A percentile compares a stretch with the other conserved stretches of the same genome.
Conservation (phyloP, 1,140 invertebrate species). For the Platyura marginata region DNA sequence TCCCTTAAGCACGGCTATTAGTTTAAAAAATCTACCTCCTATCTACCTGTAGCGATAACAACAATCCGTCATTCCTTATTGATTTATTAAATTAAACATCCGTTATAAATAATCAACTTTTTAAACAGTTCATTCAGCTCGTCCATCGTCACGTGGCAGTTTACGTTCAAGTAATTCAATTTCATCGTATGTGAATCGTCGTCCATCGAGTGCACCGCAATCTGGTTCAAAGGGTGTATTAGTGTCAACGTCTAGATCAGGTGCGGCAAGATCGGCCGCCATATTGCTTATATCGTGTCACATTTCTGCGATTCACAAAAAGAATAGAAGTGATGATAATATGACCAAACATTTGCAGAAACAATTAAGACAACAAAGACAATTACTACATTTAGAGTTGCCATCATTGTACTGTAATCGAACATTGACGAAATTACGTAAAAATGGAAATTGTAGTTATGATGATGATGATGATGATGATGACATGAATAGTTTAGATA, state of each 20-base stretch:
- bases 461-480: conserved; percentile 13
- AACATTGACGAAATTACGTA: conserved; percentile 11
- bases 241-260: conserved; percentile 55
- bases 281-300: conserved; percentile 80
- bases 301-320: conserved; percentile 33
- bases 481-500: conserved; percentile 23
- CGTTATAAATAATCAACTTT: too few relatives aligned
- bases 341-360: conserved; percentile 25
- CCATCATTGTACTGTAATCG: conserved; percentile 17
- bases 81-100: too few relatives aligned
- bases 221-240: conserved; percentile 30
- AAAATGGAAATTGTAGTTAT: conserved; percentile 6
- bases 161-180: conserved; percentile 40
- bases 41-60: too few relatives aligned
- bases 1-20: too few relatives aligned
- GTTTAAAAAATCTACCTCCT: conserved; percentile 20
- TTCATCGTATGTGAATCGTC: conserved; percentile 34
- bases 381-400: conserved; percentile 23
- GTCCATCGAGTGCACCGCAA: conserved; percentile 35
- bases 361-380: conserved; percentile 24
- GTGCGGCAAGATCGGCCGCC: conserved; percentile 71
- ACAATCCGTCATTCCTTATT: too few relatives aligned
- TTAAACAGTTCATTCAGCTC: conserved; percentile 33
- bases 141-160: conserved; percentile 48
- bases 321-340: conserved; percentile 17